Conservation (phyloP, 2,888 invertebrate species). For the Yponomeuta sedellus region DNA sequence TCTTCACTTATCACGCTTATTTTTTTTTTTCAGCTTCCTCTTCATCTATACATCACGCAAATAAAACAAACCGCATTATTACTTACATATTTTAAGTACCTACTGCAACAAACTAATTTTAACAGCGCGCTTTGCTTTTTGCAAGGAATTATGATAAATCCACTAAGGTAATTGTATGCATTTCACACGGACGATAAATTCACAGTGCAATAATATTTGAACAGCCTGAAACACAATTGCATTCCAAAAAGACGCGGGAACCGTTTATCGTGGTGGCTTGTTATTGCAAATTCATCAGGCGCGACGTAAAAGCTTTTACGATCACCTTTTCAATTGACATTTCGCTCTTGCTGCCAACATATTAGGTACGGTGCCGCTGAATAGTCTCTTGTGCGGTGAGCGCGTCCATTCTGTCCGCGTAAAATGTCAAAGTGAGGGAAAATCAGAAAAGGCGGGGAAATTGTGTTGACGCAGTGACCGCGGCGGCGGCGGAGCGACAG, state of each 20-base stretch:
- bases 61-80: background rate
- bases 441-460: slow-evolving; percentile 45
- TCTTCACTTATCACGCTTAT: slow-evolving; percentile 22
- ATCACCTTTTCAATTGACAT: slow-evolving; percentile 9
- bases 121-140: slow-evolving; percentile 1
- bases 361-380: slow-evolving; percentile 30
- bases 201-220: background rate
- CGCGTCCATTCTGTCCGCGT: slow-evolving; percentile 50
- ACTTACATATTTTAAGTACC: slow-evolving; percentile 6
- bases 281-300: slow-evolving; percentile 3
- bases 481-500: slow-evolving; percentile 24
- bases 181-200: background rate
- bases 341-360: slow-evolving; percentile 26
- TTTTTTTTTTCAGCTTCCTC: slow-evolving; percentile 21
- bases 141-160: background rate
- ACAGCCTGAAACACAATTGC: background rate
- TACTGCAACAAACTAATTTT: background rate
- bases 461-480: slow-evolving; percentile 61
- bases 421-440: slow-evolving; percentile 66
- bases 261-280: background rate
- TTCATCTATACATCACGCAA: slow-evolving; percentile 16
- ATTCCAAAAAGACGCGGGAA: background rate
- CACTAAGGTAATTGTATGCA: background rate
- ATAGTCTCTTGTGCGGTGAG: slow-evolving; percentile 52
- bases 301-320: background rate